Conservation (phyloP, 1,140 invertebrate genomes). For the Melitaea cinxia region DNA sequence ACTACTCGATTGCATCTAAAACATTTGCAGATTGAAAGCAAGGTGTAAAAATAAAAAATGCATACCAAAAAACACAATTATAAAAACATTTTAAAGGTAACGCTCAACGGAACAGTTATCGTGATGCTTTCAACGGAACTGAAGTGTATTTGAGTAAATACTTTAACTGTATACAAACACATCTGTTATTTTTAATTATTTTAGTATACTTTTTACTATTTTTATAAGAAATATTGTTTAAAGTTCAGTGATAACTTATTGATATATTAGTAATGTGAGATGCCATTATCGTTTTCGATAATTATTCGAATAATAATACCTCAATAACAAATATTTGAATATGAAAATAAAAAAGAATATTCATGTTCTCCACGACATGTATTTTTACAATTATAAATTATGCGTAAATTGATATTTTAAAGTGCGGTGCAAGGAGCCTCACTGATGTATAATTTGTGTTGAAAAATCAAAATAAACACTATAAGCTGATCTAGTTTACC, state of each 20-base stretch:
- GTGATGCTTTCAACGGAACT: constrained; percentile 17
- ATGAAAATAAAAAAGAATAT: too few relatives aligned
- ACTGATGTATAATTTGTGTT: too few relatives aligned
- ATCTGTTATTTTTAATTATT: neutral
- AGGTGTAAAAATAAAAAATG: neutral
- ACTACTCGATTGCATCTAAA: neutral
- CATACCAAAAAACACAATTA: neutral
- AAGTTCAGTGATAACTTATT: too few relatives aligned
- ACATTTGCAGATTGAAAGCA: too few relatives aligned
- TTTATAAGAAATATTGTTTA: neutral
- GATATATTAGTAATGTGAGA: too few relatives aligned
- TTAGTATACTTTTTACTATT: neutral
- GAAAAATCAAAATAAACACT: neutral
- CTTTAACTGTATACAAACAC: neutral
- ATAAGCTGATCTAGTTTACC: constrained; percentile 49
- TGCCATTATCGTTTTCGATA: too few relatives aligned
- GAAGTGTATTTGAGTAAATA: constrained; percentile 3
- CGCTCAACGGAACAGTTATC: constrained; percentile 13
- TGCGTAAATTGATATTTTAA: too few relatives aligned
- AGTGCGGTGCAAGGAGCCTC: too few relatives aligned
- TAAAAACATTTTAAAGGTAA: constrained; percentile 12
- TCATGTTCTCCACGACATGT: too few relatives aligned
- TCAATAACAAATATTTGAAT: too few relatives aligned
- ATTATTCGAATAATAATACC: too few relatives aligned
- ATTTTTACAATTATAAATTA: too few relatives aligned